Evolutionary conservation across 2,888 invertebrate genomes (phyloP).

Genomic region (Caenorhabditis japonica): DNA sequence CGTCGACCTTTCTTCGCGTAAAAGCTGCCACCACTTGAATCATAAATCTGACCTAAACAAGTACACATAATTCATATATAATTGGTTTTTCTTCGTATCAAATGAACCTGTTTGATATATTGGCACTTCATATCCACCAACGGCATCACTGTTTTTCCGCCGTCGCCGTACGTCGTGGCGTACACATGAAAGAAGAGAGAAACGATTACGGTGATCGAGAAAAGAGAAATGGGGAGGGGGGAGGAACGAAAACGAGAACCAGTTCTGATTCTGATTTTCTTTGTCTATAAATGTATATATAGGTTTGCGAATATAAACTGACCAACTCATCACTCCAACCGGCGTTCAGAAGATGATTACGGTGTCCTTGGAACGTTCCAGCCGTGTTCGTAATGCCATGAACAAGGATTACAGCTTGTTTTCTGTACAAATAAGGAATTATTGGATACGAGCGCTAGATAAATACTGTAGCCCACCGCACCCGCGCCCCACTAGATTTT

Average conservation of each 20-base stretch:
- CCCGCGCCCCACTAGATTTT: too few species aligned
- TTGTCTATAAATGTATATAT: constrained; percentile 17
- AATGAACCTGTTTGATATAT: constrained; percentile 70
- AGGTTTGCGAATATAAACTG: constrained; percentile 25
- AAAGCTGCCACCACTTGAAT: constrained; percentile 72
- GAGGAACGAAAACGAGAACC: constrained; percentile 16
- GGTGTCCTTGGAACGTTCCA: constrained; percentile 56
- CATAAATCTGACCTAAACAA: constrained; percentile 66
- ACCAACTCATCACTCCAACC: constrained; percentile 59
- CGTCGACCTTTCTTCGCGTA: constrained; percentile 70
- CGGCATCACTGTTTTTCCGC: constrained; percentile 69
- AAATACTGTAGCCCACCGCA: too few species aligned
- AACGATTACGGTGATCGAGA: too few species aligned
- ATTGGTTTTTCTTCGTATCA: neutral
- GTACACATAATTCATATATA: neutral
- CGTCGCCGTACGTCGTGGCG: constrained; percentile 75
- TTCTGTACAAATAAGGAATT: constrained; percentile 50
- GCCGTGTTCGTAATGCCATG: constrained; percentile 63
- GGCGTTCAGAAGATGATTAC: constrained; percentile 51
- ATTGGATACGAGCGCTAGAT: too few species aligned
- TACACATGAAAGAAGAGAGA: constrained; percentile 55
- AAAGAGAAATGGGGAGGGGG: too few species aligned
- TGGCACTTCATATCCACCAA: constrained; percentile 74
- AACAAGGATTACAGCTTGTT: constrained; percentile 61
- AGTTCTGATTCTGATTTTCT: constrained; percentile 19